Evolutionary conservation across 2,888 invertebrate species (phyloP).

Genomic region (Lasioglossum leucozonium): DNA sequence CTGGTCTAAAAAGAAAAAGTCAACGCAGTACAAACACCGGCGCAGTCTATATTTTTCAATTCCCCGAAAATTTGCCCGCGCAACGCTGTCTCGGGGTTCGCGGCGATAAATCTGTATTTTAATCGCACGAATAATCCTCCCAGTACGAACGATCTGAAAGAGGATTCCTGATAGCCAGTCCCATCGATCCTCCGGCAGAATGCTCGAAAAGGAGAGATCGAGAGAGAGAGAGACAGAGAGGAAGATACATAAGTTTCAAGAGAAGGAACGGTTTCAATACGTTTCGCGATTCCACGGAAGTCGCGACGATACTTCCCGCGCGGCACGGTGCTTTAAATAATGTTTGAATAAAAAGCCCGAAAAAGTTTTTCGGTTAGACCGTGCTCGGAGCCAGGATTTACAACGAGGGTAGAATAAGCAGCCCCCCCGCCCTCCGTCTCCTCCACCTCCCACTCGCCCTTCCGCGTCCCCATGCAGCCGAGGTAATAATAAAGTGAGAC

Average conservation of each 20-base stretch:
- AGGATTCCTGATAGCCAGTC: slow-evolving; percentile 2
- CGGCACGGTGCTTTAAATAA: slow-evolving; percentile 47
- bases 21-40: not conserved
- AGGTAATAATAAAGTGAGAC: slow-evolving; percentile 55
- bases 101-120: slow-evolving; percentile 4
- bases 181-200: not conserved
- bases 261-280: slow-evolving; percentile 26
- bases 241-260: slow-evolving; percentile 7
- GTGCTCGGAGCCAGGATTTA: slow-evolving; percentile 43
- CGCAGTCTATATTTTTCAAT: not conserved
- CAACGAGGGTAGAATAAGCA: slow-evolving; percentile 43
- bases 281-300: slow-evolving; percentile 1
- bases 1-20: not conserved
- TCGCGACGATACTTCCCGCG: slow-evolving; percentile 13
- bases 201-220: not conserved
- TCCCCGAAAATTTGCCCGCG: not conserved
- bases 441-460: not conserved
- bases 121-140: slow-evolving; percentile 8
- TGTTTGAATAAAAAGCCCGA: slow-evolving; percentile 53
- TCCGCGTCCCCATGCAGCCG: slow-evolving; percentile 14
- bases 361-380: slow-evolving; percentile 56
- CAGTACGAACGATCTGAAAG: not conserved
- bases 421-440: no score
- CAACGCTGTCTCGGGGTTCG: not conserved
- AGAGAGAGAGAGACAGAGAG: not conserved